A percentile compares a stretch with the other conserved stretches of the same genome.
These are phyloP conservation scores for Alligator mississippiensis DNA, from an alignment of 2,113 vertebrate genomes.

Conservation along the genomic window DNA sequence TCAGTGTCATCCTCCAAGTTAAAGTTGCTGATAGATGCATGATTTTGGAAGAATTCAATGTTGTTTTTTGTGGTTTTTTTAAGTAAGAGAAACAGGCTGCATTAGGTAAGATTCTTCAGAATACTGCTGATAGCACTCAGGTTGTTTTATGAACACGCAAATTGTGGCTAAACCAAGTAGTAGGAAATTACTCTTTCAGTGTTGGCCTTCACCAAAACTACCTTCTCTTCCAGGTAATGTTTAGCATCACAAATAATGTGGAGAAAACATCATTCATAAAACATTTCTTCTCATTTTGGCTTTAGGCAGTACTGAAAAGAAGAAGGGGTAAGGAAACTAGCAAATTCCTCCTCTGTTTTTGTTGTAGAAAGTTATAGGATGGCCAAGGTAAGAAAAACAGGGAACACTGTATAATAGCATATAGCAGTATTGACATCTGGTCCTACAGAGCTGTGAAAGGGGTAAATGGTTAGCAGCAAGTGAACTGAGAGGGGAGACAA, in stretches of 20 bases:
- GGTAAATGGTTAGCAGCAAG: neutral
- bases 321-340: neutral
- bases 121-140: slow-evolving; percentile 6
- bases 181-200: neutral
- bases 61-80: neutral
- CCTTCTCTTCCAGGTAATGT: neutral
- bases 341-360: neutral
- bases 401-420: neutral
- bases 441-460: neutral
- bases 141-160: neutral
- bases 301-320: neutral
- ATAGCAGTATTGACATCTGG: neutral
- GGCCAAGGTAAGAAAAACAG: neutral
- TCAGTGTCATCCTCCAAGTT: neutral
- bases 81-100: neutral
- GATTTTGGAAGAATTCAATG: neutral
- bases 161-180: neutral
- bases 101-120: neutral
- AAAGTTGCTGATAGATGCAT: neutral
- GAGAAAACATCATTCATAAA: neutral
- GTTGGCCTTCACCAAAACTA: rapidly evolving
- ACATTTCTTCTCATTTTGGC: neutral
- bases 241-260: neutral
- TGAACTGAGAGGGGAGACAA: neutral
- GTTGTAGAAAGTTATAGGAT: neutral